A percentile compares a stretch with the other conserved stretches of the same genome.
Conservation (phyloP, 1,140 invertebrate species). For the Saccostrea echinata region DNA sequence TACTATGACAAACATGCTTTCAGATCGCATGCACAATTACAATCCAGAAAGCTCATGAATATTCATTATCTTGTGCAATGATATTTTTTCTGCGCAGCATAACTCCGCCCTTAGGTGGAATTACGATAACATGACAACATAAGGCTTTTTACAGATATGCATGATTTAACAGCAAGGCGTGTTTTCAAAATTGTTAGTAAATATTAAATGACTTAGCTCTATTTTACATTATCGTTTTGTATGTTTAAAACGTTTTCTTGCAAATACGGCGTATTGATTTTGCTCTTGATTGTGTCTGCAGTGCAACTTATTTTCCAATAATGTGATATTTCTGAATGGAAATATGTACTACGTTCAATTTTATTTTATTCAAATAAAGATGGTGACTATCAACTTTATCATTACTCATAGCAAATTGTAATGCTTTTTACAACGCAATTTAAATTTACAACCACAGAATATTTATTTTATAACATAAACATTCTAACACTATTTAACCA, state of each 20-base stretch:
- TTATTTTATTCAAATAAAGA: too few relatives aligned
- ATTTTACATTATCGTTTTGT: background rate
- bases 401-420: too few relatives aligned
- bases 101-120: background rate
- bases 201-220: background rate
- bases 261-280: slow-evolving; percentile 1
- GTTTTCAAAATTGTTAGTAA: background rate
- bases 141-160: background rate
- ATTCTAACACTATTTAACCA: too few relatives aligned
- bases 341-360: too few relatives aligned
- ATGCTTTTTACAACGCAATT: too few relatives aligned
- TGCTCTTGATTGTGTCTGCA: background rate
- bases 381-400: too few relatives aligned
- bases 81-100: slow-evolving; percentile 27
- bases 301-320: too few relatives aligned
- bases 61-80: slow-evolving; percentile 23
- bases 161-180: background rate
- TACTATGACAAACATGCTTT: background rate
- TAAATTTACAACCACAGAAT: too few relatives aligned
- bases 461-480: too few relatives aligned
- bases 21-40: background rate
- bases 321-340: too few relatives aligned
- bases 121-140: background rate
- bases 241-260: background rate
- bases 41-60: background rate